Percentiles rank a stretch among this genome's conserved stretches.
These are phyloP conservation scores for Taxidea taxus DNA, from an alignment of 2,113 vertebrate genomes.

Conservation along the genomic window DNA sequence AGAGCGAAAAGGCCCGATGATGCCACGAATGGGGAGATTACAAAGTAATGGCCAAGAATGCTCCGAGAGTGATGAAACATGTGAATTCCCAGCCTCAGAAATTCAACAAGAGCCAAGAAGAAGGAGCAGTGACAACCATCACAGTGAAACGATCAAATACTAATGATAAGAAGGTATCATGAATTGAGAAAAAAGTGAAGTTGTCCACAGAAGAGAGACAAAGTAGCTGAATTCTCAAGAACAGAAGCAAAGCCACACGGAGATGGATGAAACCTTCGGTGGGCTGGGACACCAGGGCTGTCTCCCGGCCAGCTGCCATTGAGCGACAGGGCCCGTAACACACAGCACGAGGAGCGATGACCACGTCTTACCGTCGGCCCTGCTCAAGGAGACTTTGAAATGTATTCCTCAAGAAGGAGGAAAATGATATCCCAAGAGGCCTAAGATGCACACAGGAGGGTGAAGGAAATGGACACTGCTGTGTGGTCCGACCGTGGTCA, in stretches of 20 bases:
- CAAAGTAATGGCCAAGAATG: not conserved
- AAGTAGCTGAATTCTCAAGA: not conserved
- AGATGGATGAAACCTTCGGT: rapidly evolving
- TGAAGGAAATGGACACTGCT: too few relatives aligned
- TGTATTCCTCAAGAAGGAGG: not conserved
- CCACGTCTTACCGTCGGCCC: not conserved
- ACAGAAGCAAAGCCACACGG: not conserved
- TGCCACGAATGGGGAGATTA: not conserved
- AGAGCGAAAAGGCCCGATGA: not conserved
- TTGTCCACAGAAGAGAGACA: not conserved
- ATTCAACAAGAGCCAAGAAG: not conserved
- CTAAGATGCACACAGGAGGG: not conserved
- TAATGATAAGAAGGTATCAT: not conserved
- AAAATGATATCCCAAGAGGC: not conserved
- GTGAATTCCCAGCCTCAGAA: not conserved
- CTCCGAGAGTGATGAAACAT: not conserved
- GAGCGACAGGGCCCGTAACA: too few relatives aligned
- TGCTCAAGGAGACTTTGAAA: not conserved
- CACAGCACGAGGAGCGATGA: too few relatives aligned
- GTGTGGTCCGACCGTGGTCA: rapidly evolving
- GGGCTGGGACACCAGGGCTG: not conserved
- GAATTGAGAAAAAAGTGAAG: not conserved
- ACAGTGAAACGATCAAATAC: not conserved
- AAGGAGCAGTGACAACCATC: not conserved
- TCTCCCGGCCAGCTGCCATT: not conserved